These are phyloP conservation scores for Diabrotica balteata DNA, from an alignment of 2,888 invertebrate species.

Conservation along the genomic window DNA sequence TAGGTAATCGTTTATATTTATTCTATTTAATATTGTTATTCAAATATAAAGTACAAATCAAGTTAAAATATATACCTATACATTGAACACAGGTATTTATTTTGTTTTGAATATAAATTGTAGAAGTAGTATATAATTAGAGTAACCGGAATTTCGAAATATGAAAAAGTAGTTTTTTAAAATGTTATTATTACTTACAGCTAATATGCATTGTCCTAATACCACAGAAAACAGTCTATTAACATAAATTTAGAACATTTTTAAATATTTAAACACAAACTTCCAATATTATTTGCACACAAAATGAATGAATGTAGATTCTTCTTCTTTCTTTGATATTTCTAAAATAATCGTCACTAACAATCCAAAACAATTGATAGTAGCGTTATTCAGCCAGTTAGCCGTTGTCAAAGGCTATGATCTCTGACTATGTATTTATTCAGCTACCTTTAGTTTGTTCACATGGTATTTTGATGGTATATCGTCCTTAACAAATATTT, in stretches of 20 bases:
- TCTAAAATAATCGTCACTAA: background rate
- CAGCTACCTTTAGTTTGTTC: background rate
- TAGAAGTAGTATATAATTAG: constrained; percentile 14
- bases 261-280: constrained; percentile 8
- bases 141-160: constrained; percentile 5
- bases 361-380: background rate
- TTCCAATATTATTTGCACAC: constrained; percentile 1
- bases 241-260: constrained; percentile 1
- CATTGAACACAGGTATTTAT: constrained; percentile 6
- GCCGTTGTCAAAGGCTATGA: background rate
- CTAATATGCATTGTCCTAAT: constrained; percentile 1
- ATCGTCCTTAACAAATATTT: no score
- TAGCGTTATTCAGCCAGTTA: constrained; percentile 2
- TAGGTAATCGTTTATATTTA: no score
- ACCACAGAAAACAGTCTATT: background rate
- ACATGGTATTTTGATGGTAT: no score
- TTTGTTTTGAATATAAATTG: constrained; percentile 2
- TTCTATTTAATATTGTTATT: background rate
- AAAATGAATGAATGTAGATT: constrained; percentile 10
- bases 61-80: background rate
- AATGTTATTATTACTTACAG: constrained; percentile 3
- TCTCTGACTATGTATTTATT: background rate
- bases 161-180: background rate
- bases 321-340: constrained; percentile 8
- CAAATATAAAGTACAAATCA: background rate